Percentiles rank a stretch among this genome's conserved stretches.
Evolutionary conservation across 1,140 invertebrate species (phyloP).

Genomic region (Diploscapter pachys): DNA sequence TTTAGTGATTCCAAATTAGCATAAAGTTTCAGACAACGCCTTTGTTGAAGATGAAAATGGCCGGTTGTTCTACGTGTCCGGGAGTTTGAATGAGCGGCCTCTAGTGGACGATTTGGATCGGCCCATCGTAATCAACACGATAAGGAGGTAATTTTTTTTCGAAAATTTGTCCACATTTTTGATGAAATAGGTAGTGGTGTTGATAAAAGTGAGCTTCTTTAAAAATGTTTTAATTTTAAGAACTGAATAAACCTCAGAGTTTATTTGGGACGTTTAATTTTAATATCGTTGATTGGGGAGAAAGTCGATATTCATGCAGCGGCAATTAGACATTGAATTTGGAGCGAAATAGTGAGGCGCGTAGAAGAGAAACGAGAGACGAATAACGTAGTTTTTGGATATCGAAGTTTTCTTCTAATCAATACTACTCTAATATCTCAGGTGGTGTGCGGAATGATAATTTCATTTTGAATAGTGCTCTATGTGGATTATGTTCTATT

Average conservation of each 20-base stretch:
- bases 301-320: not conserved
- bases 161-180: not conserved
- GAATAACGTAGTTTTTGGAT: no score
- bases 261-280: not conserved
- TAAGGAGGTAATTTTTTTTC: constrained; percentile 25
- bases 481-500: no score
- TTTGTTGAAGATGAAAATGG: constrained; percentile 57
- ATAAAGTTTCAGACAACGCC: constrained; percentile 46
- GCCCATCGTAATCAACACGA: constrained; percentile 49
- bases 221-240: constrained; percentile 2
- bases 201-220: not conserved
- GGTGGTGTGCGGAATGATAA: no score
- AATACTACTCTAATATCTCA: no score
- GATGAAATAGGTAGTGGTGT: not conserved
- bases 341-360: no score
- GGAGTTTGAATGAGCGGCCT: constrained; percentile 46
- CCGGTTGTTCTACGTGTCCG: constrained; percentile 49
- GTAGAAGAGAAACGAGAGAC: no score
- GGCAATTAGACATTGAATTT: no score
- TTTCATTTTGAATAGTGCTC: no score
- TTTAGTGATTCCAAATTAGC: no score
- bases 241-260: not conserved
- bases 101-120: constrained; percentile 51
- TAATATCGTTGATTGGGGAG: not conserved
- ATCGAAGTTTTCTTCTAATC: no score